Conservation (phyloP, 2,888 invertebrate species). For the Biston betularia region DNA sequence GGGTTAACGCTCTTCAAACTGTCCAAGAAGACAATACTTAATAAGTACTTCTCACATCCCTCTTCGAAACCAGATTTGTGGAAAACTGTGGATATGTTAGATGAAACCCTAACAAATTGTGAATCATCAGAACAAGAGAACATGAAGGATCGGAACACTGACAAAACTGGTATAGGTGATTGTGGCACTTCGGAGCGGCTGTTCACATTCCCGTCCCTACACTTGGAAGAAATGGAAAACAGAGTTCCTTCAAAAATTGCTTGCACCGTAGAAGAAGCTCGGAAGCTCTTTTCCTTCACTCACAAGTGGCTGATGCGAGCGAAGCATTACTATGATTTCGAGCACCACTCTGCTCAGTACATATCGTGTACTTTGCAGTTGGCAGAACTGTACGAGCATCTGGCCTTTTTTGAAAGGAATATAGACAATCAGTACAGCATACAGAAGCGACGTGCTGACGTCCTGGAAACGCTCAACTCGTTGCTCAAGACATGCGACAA, state of each 20-base stretch:
- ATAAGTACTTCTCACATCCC: constrained; percentile 70
- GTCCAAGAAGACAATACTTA: constrained; percentile 81
- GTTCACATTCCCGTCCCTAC: constrained; percentile 69
- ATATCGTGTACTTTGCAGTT: constrained; percentile 86
- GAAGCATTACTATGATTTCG: constrained; percentile 85
- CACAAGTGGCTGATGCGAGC: constrained; percentile 87
- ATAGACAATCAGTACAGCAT: constrained; percentile 87
- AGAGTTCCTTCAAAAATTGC: constrained; percentile 65
- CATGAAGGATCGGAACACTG: constrained; percentile 66
- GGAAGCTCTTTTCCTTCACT: constrained; percentile 83
- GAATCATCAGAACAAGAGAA: constrained; percentile 68
- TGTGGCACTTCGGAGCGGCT: constrained; percentile 55
- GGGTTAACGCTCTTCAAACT: constrained; percentile 85
- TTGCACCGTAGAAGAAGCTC: constrained; percentile 76
- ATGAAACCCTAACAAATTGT: constrained; percentile 51
- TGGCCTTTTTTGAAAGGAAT: constrained; percentile 91
- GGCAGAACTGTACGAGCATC: constrained; percentile 88
- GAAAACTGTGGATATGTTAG: constrained; percentile 68
- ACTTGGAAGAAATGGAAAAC: constrained; percentile 71
- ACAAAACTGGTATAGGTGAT: constrained; percentile 72
- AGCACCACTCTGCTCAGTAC: constrained; percentile 86
- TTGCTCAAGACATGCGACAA: constrained; percentile 81
- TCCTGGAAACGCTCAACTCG: constrained; percentile 85
- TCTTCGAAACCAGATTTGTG: constrained; percentile 68
- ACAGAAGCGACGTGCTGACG: constrained; percentile 86